Evolutionary conservation across 2,113 vertebrate species (phyloP), one percentile per base, ranked within the genome.

Genomic region (Pterophyllum scalare): DNA sequence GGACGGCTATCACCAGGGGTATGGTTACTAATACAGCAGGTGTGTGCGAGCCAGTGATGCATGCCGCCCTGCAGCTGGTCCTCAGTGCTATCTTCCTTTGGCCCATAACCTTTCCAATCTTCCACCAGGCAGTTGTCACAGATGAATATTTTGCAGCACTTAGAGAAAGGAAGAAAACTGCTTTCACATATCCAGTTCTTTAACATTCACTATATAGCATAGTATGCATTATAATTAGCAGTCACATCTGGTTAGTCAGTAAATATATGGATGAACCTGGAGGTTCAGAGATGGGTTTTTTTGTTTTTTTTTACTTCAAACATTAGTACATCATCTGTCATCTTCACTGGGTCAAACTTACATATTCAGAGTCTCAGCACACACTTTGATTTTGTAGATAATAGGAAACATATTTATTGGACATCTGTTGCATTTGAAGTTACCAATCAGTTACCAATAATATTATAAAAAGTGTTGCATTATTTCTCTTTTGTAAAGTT

Each of bases 1-100:
- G 84, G 97, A 98, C 35, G 96, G 97, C 65, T 97, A 99, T 89
- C 97, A 98, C 81, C 97, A 98, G 82, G 98, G 98, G 85, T 98
- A 99, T n/a, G 96, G 97, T 5, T 98, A 99, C 89, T 98, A 95
- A 96, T 33, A 5, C 28, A 31, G 28, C 46, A 72, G 81, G 13
- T 76, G 72, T 8, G 57, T 65, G 64, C 31, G 3, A 2, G 3
- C 43, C 26, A 14, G 13, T 52, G 70, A 61, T 35, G 79, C 79
- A 80, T 89, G 84, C 59, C 7, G 24, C 9, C 40, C 64, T 49
- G 5, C 64, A 49, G 40, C 64, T 46, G 43, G 46, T 59, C 59
- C 54, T 77, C 64, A 31, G 65, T 60, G 7, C 59, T 59, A 40
- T 31, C 24, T 62, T 60, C 61, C 43, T 87, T 76, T 52, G 38